phyloP scores from a whole-genome alignment of 2,888 invertebrate species.

The Ellobium chinense region DNA sequence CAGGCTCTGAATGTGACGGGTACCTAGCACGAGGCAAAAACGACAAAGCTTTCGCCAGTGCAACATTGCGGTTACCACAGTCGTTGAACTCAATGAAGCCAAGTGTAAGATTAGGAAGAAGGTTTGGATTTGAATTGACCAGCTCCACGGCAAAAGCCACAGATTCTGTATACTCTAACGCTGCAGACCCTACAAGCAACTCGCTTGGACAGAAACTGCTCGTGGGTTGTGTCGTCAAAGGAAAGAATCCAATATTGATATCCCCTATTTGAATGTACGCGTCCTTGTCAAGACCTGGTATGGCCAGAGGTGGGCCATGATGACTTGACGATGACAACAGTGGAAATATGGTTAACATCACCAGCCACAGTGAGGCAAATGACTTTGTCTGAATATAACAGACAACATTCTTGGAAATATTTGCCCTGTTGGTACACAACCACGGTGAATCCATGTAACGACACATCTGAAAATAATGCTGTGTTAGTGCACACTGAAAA shows the following conservation, averaged over 20 bases:
- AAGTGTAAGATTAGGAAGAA: constrained; percentile 57
- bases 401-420: too few species aligned
- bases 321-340: too few species aligned
- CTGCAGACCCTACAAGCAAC: background rate
- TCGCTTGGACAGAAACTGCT: background rate
- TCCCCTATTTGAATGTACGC: constrained; percentile 53
- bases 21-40: constrained; percentile 49
- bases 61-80: constrained; percentile 58
- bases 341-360: too few species aligned
- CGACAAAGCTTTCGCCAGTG: constrained; percentile 59
- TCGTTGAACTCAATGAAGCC: constrained; percentile 64
- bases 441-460: too few species aligned
- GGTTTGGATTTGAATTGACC: constrained; percentile 53
- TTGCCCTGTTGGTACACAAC: too few species aligned
- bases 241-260: constrained; percentile 59
- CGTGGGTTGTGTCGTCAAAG: constrained; percentile 46
- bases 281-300: constrained; percentile 44
- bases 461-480: too few species aligned
- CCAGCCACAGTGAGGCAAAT: too few species aligned
- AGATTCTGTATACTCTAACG: constrained; percentile 62
- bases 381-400: too few species aligned
- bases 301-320: background rate
- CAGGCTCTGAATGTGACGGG: background rate
- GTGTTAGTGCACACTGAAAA: too few species aligned
- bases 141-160: constrained; percentile 58